Evolutionary conservation across 2,888 invertebrate genomes (phyloP).

Genomic region (Liodrosophila aerea): DNA sequence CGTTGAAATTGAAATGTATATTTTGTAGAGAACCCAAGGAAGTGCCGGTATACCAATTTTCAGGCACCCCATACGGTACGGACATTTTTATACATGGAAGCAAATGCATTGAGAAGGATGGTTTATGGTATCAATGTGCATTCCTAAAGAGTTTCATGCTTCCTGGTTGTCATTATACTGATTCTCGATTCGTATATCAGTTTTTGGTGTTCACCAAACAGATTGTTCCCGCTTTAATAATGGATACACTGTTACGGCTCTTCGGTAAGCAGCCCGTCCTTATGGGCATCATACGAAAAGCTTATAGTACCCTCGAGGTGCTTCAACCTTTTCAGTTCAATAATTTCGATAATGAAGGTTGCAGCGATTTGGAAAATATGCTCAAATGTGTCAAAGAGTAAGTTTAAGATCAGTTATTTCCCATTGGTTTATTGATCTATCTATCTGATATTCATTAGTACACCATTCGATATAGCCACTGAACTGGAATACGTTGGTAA

Average conservation of each 20-base stretch:
- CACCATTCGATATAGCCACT: conserved; percentile 52
- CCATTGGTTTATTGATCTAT: no score
- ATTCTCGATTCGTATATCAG: conserved; percentile 47
- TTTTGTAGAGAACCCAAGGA: conserved; percentile 37
- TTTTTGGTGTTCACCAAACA: conserved; percentile 62
- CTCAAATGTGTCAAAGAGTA: conserved; percentile 44
- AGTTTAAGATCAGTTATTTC: no score
- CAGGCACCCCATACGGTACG: conserved; percentile 52
- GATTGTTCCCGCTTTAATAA: conserved; percentile 63
- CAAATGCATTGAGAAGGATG: conserved; percentile 16
- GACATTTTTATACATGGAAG: conserved; percentile 57
- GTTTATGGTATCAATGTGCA: conserved; percentile 53
- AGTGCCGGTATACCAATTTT: conserved; percentile 55
- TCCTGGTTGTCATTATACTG: conserved; percentile 61
- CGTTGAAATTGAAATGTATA: no score
- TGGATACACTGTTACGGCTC: conserved; percentile 54
- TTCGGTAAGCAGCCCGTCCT: conserved; percentile 58
- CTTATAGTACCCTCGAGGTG: conserved; percentile 53
- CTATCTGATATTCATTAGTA: conserved; percentile 47
- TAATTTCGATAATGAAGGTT: conserved; percentile 61
- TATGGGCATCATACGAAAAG: conserved; percentile 63
- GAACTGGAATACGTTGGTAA: conserved; percentile 12
- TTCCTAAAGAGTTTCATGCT: conserved; percentile 54
- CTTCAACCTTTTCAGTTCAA: conserved; percentile 73
- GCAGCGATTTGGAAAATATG: conserved; percentile 42